Conservation (phyloP, 2,113 vertebrate species). For the Sarotherodon lohbergeri region DNA sequence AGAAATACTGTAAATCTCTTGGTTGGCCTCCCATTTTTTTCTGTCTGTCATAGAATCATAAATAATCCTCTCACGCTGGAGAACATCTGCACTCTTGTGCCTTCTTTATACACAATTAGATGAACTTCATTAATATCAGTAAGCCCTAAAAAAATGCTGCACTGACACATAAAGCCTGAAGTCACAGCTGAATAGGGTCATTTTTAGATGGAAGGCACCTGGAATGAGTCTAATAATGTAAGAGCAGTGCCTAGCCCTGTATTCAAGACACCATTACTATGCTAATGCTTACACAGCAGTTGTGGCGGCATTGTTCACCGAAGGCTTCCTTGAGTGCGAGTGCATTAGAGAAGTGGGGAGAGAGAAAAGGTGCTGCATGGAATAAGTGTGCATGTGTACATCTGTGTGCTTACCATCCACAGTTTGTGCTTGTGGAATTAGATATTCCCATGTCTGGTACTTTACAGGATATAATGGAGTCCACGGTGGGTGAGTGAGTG, state of each 20-base stretch:
- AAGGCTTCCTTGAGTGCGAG: constrained; percentile 11
- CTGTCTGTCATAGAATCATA: not conserved
- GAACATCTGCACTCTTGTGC: not conserved
- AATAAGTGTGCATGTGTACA: constrained; percentile 11
- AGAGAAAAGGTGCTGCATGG: not conserved
- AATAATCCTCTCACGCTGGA: not conserved
- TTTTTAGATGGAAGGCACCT: constrained; percentile 39
- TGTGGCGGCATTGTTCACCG: constrained; percentile 33
- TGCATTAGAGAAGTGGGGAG: not conserved
- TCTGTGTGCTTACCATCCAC: not conserved
- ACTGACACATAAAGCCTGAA: not conserved
- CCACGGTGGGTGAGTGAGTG: constrained; percentile 33
- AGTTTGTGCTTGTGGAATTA: constrained; percentile 40
- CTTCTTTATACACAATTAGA: not conserved
- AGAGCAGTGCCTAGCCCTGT: constrained; percentile 34
- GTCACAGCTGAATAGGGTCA: constrained; percentile 7
- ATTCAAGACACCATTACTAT: constrained; percentile 57
- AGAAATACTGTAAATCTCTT: not conserved
- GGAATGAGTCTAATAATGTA: constrained; percentile 45
- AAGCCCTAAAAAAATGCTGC: not conserved
- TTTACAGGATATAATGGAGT: constrained; percentile 55
- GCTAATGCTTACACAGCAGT: constrained; percentile 62
- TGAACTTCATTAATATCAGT: not conserved
- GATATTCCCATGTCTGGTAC: constrained; percentile 49
- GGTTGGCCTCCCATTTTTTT: not conserved